phyloP scores from a whole-genome alignment of 2,113 vertebrate species.

The Brienomyrus longianalis region DNA sequence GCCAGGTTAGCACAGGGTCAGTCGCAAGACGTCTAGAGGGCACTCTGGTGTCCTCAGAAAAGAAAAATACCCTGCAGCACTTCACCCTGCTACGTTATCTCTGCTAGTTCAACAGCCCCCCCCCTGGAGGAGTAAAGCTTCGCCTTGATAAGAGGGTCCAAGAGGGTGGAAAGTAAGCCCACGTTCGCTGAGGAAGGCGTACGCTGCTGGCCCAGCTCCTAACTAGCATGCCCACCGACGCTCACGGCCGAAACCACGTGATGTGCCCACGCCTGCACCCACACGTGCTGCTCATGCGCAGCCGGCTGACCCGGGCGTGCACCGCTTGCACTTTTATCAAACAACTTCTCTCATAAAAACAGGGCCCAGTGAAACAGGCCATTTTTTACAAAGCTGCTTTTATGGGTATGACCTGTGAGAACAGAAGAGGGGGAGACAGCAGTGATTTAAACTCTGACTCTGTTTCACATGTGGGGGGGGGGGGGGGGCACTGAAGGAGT shows the following conservation, averaged over 20 bases:
- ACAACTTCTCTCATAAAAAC: neutral
- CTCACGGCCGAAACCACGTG: neutral
- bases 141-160: slow-evolving; percentile 22
- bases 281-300: neutral
- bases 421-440: neutral
- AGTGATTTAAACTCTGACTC: neutral
- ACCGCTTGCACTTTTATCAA: neutral
- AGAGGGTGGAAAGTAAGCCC: slow-evolving; percentile 17
- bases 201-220: neutral
- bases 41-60: slow-evolving; percentile 27
- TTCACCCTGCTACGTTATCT: slow-evolving; percentile 37
- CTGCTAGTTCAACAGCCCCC: slow-evolving; percentile 26
- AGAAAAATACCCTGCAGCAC: neutral
- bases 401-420: neutral
- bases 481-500: neutral
- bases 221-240: neutral
- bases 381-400: neutral
- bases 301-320: neutral
- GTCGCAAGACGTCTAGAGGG: slow-evolving; percentile 56
- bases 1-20: slow-evolving; percentile 11
- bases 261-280: neutral
- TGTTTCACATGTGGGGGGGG: neutral
- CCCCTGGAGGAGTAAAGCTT: slow-evolving; percentile 12
- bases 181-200: slow-evolving; percentile 20
- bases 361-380: neutral